These are phyloP conservation scores for Tor tambroides DNA, from an alignment of 2,113 vertebrate genomes.

Conservation along the genomic window DNA sequence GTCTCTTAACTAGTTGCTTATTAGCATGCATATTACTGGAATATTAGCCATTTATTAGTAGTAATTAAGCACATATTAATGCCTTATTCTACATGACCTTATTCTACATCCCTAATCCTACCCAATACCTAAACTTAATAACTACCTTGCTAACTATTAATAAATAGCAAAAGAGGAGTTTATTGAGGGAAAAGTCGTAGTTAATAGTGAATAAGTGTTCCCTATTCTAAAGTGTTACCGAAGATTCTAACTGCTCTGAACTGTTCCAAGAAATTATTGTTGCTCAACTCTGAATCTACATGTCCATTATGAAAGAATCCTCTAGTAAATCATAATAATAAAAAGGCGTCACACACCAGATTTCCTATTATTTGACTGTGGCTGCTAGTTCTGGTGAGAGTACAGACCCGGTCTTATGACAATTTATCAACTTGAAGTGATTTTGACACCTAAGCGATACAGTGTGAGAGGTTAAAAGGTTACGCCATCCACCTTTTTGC, in stretches of 20 bases:
- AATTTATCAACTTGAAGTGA: constrained; percentile 4
- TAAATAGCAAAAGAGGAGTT: no score
- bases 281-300: not conserved
- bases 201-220: no score
- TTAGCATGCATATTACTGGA: no score
- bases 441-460: constrained; percentile 13
- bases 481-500: constrained; percentile 40
- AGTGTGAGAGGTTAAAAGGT: constrained; percentile 49
- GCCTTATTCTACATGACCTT: no score
- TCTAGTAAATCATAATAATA: constrained; percentile 16
- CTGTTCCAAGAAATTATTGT: not conserved
- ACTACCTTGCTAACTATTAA: no score
- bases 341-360: not conserved
- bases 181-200: no score
- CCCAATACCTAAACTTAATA: no score
- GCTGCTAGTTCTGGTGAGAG: constrained; percentile 2
- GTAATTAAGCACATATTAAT: no score
- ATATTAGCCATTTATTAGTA: no score
- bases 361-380: not conserved
- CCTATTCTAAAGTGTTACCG: no score
- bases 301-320: not conserved
- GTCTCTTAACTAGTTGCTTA: no score
- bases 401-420: not conserved
- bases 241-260: not conserved
- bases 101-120: no score